phyloP scores from a whole-genome alignment of 2,888 invertebrate genomes.

The Machimus rusticus region DNA sequence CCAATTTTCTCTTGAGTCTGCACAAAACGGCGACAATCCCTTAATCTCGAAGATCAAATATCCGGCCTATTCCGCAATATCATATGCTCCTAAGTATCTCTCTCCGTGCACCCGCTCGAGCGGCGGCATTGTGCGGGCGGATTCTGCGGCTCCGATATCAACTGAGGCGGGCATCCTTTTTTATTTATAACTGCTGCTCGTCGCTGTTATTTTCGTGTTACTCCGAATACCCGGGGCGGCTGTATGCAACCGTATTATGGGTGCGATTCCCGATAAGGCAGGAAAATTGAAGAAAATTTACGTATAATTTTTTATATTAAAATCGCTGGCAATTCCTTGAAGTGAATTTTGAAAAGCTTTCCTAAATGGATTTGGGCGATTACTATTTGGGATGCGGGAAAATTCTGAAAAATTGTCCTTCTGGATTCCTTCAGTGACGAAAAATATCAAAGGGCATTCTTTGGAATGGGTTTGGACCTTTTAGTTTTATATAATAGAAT shows the following conservation, averaged over 20 bases:
- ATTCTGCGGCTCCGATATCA: constrained; percentile 32
- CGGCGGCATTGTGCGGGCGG: constrained; percentile 14
- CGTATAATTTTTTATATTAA: constrained; percentile 34
- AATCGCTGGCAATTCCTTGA: neutral
- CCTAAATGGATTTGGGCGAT: neutral
- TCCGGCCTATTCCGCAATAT: constrained; percentile 54
- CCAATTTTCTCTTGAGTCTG: constrained; percentile 54
- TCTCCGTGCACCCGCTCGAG: neutral
- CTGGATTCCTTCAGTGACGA: neutral
- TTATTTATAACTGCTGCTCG: constrained; percentile 47
- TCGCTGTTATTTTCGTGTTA: constrained; percentile 45
- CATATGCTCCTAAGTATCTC: constrained; percentile 46
- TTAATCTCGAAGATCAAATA: constrained; percentile 54
- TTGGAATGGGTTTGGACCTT: neutral
- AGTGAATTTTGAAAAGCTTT: neutral
- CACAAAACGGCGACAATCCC: constrained; percentile 54
- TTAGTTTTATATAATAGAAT: too few relatives aligned
- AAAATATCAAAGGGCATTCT: neutral
- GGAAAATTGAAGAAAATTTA: constrained; percentile 34
- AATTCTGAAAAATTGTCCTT: neutral
- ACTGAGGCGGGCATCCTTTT: constrained; percentile 41
- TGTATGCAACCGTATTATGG: constrained; percentile 25
- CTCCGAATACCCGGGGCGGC: constrained; percentile 1
- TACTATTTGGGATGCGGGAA: neutral
- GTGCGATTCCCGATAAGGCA: constrained; percentile 32